Evolutionary conservation across 2,113 vertebrate species (phyloP).

Genomic region (Typhlomys cinereus): DNA sequence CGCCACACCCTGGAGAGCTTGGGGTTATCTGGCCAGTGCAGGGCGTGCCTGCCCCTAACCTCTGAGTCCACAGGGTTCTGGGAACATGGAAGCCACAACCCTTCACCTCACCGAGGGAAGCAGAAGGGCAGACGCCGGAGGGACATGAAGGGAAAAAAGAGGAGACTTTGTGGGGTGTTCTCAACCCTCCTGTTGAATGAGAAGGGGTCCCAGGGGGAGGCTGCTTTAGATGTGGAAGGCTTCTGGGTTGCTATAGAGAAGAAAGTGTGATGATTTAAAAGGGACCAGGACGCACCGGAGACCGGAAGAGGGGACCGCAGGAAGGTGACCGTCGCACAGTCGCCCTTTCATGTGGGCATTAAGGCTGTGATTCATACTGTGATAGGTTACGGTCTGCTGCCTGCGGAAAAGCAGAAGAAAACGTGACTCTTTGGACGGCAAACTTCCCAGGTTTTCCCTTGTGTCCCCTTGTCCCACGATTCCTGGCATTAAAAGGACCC

Average conservation of each 20-base stretch:
- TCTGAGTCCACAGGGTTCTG: background rate
- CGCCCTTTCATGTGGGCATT: conserved; percentile 59
- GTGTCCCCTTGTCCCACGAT: background rate
- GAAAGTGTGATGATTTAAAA: conserved; percentile 63
- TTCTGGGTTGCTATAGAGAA: conserved; percentile 55
- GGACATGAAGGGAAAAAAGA: conserved; percentile 59
- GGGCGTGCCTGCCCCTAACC: background rate
- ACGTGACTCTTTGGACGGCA: conserved; percentile 31
- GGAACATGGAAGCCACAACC: conserved; percentile 36
- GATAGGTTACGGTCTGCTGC: conserved; percentile 59
- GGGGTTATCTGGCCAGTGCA: background rate
- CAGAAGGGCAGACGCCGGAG: conserved; percentile 60
- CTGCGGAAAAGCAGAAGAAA: conserved; percentile 48
- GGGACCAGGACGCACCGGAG: background rate
- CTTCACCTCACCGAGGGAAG: conserved; percentile 65
- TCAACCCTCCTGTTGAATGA: conserved; percentile 69
- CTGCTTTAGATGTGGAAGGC: conserved; percentile 57
- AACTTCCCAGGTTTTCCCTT: conserved; percentile 31
- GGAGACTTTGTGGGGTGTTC: conserved; percentile 72
- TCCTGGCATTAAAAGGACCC: conserved; percentile 1
- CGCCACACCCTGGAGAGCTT: background rate
- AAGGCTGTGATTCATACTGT: conserved; percentile 60
- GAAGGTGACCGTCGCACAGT: conserved; percentile 44
- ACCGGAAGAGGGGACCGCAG: background rate
- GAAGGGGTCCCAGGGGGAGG: conserved; percentile 66